phyloP scores from a whole-genome alignment of 2,113 vertebrate species.

The Heterotis niloticus region DNA sequence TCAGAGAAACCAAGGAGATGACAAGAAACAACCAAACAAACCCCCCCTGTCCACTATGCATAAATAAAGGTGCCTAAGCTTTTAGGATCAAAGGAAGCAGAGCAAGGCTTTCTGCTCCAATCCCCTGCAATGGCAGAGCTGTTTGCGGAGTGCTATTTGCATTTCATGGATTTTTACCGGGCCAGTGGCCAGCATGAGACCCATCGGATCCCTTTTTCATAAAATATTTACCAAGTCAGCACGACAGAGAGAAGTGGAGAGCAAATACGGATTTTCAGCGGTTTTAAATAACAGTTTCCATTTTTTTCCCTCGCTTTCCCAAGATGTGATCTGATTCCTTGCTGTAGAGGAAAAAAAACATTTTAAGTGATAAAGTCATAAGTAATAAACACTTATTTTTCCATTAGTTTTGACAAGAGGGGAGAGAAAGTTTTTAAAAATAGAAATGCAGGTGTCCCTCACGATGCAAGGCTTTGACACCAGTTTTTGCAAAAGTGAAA shows the following conservation, averaged over 20 bases:
- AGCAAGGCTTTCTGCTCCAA: neutral
- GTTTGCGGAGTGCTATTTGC: neutral
- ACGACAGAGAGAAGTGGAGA: slow-evolving; percentile 15
- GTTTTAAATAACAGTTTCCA: slow-evolving; percentile 26
- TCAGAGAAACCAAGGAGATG: slow-evolving; percentile 15
- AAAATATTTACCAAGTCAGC: slow-evolving; percentile 31
- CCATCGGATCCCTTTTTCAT: slow-evolving; percentile 14
- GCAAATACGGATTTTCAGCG: slow-evolving; percentile 19
- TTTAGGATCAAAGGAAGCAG: slow-evolving; percentile 20
- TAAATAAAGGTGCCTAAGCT: slow-evolving; percentile 27
- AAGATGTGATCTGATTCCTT: neutral
- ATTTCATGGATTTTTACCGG: neutral
- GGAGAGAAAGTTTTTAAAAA: neutral
- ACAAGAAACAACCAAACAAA: neutral
- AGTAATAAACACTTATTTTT: neutral
- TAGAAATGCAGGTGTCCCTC: neutral
- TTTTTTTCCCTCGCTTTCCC: slow-evolving; percentile 8
- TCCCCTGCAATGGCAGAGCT: neutral
- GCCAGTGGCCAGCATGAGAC: neutral
- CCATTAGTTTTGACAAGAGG: neutral
- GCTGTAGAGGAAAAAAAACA: neutral
- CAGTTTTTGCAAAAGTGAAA: too few relatives aligned
- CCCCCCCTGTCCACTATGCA: slow-evolving; percentile 15
- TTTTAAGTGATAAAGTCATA: neutral
- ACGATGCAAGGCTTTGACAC: too few relatives aligned